These are phyloP conservation scores for Netelia melanura DNA, from an alignment of 2,888 invertebrate species.

Conservation along the genomic window DNA sequence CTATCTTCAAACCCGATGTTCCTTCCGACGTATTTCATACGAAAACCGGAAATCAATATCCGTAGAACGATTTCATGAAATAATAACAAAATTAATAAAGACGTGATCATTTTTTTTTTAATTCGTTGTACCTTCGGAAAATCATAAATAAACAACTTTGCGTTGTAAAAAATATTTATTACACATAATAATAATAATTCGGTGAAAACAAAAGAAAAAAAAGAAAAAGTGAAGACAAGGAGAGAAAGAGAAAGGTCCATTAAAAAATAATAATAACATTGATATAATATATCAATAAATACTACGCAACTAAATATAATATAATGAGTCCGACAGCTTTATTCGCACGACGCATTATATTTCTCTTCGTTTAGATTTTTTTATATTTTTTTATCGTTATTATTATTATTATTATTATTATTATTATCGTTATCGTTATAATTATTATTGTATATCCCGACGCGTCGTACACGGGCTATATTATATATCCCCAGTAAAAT, in stretches of 20 bases:
- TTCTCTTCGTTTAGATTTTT: conserved; percentile 64
- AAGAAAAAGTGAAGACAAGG: conserved; percentile 13
- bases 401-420: conserved; percentile 46
- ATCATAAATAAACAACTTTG: conserved; percentile 72
- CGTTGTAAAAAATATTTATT: conserved; percentile 81
- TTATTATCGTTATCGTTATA: conserved; percentile 52
- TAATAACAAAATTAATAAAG: conserved; percentile 37
- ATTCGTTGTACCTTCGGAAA: conserved; percentile 50
- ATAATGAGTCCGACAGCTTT: conserved; percentile 74
- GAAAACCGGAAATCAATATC: conserved; percentile 30
- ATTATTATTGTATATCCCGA: conserved; percentile 59
- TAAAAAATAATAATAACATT: conserved; percentile 75
- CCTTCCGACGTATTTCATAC: conserved; percentile 39
- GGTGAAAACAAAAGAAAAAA: conserved; percentile 75
- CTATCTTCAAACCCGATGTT: conserved; percentile 26
- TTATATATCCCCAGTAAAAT: conserved; percentile 74
- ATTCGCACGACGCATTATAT: conserved; percentile 66
- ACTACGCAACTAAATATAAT: conserved; percentile 81
- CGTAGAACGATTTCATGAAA: neutral
- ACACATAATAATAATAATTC: conserved; percentile 74
- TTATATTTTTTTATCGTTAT: conserved; percentile 35
- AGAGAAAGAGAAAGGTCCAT: conserved; percentile 58
- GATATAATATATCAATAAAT: conserved; percentile 80
- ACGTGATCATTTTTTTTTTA: conserved; percentile 40
- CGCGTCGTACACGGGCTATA: conserved; percentile 58